Evolutionary conservation across 2,113 vertebrate genomes (phyloP).

Genomic region (Butorides virescens): DNA sequence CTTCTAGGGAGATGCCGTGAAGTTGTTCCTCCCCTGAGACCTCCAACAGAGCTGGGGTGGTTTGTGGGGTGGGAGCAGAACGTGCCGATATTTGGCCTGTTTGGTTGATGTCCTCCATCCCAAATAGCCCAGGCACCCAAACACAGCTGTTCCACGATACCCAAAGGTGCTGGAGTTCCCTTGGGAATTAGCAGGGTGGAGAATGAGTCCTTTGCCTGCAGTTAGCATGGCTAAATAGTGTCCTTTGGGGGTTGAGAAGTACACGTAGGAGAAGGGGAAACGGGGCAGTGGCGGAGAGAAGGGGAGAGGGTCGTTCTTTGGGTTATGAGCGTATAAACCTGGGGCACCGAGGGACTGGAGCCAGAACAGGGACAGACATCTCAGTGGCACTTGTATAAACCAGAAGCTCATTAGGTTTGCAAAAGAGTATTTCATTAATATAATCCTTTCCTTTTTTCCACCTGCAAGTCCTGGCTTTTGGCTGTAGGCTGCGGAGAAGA

Average conservation of each 20-base stretch:
- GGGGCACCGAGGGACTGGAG: neutral
- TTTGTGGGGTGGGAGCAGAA: neutral
- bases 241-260: neutral
- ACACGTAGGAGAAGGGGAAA: neutral
- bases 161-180: neutral
- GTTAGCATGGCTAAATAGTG: neutral
- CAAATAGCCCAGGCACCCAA: neutral
- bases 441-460: neutral
- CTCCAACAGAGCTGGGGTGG: neutral
- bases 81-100: rapidly evolving
- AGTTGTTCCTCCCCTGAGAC: neutral
- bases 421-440: neutral
- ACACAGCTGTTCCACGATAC: rapidly evolving
- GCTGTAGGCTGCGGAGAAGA: neutral
- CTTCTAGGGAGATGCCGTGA: neutral
- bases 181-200: neutral
- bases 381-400: neutral
- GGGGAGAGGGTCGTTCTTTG: neutral
- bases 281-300: neutral
- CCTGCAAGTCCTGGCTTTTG: neutral
- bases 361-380: neutral
- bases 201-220: neutral
- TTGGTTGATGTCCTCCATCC: neutral
- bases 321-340: neutral
- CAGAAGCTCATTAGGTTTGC: neutral